Conservation (phyloP, 2,113 vertebrate genomes). For the Pongo pygmaeus region DNA sequence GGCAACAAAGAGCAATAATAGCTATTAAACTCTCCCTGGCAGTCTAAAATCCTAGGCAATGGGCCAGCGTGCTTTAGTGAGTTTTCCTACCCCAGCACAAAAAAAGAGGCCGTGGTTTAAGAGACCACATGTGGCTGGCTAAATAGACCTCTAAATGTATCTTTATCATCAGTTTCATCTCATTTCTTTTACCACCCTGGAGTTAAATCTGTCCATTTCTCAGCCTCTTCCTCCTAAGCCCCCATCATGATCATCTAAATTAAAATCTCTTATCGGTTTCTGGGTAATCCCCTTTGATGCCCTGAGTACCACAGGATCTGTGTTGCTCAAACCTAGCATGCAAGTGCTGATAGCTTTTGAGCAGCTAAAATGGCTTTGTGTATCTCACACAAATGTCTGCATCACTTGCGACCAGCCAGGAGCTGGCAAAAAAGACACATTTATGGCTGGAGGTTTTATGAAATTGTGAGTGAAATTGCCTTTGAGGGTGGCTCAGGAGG, state of each 20-base stretch:
- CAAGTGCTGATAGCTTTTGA: constrained; percentile 82
- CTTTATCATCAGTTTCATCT: constrained; percentile 77
- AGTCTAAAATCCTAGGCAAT: not conserved
- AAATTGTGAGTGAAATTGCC: constrained; percentile 77
- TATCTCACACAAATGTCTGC: constrained; percentile 79
- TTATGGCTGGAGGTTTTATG: constrained; percentile 73
- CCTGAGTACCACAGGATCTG: constrained; percentile 78
- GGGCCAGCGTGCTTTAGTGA: not conserved
- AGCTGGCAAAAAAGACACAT: constrained; percentile 60
- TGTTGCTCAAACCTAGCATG: constrained; percentile 79
- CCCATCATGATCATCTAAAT: constrained; percentile 85
- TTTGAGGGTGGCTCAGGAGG: constrained; percentile 68
- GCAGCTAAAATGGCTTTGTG: constrained; percentile 81
- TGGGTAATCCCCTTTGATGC: constrained; percentile 86
- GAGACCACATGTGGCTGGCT: constrained; percentile 38
- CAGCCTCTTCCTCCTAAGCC: constrained; percentile 49
- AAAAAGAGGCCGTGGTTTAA: not conserved
- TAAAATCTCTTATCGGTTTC: constrained; percentile 87
- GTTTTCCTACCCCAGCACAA: not conserved
- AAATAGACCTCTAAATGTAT: constrained; percentile 52
- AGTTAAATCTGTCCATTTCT: constrained; percentile 66
- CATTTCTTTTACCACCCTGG: not conserved
- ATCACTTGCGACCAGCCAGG: constrained; percentile 48
- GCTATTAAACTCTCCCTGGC: not conserved
- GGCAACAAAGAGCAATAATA: constrained; percentile 7